Conservation (phyloP, 2,113 vertebrate genomes). For the Egretta garzetta region DNA sequence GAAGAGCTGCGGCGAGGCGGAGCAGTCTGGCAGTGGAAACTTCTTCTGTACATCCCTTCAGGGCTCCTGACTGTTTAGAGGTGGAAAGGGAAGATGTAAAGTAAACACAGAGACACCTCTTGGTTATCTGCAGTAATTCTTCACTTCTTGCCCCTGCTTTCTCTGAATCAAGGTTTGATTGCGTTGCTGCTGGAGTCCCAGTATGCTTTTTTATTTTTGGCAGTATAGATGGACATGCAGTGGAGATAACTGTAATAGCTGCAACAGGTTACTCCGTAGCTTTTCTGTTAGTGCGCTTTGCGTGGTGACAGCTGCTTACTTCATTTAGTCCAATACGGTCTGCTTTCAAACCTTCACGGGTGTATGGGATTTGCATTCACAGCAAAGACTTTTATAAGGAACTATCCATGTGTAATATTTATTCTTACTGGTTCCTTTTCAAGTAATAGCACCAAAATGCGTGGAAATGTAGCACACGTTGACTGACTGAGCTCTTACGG, state of each 20-base stretch:
- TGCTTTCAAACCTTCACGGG: background rate
- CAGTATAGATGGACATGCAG: background rate
- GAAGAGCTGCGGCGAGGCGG: background rate
- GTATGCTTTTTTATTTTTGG: background rate
- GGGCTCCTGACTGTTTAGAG: background rate
- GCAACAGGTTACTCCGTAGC: background rate
- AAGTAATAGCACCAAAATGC: background rate
- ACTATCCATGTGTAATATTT: rapidly evolving
- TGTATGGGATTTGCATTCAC: background rate
- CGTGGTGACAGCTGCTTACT: background rate
- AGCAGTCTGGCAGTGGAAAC: background rate
- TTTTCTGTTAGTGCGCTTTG: background rate
- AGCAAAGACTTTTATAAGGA: background rate
- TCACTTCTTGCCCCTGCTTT: background rate
- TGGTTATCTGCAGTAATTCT: background rate
- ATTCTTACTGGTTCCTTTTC: background rate
- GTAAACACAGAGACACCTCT: background rate
- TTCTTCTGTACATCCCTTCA: background rate
- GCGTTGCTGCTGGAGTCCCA: rapidly evolving
- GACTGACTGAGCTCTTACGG: background rate
- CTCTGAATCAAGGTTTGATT: background rate
- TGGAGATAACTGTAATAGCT: background rate
- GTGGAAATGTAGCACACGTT: background rate
- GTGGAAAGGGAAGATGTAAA: background rate
- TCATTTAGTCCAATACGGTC: background rate